Evolutionary conservation across 2,113 vertebrate genomes (phyloP).

Genomic region (Nothoprocta pentlandii): DNA sequence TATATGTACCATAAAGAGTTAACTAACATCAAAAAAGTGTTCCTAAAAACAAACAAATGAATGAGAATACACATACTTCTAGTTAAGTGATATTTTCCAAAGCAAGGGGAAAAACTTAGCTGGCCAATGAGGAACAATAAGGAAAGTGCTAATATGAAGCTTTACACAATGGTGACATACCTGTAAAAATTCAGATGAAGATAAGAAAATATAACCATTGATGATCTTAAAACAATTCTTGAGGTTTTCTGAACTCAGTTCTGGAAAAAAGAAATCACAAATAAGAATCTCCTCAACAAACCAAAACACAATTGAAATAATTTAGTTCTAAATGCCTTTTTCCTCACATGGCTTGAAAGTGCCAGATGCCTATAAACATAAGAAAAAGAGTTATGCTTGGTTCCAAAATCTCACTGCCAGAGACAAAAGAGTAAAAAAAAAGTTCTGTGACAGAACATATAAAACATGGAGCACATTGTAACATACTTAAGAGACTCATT

Average conservation of each 20-base stretch:
- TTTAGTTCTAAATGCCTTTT: background rate
- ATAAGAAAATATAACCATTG: slow-evolving; percentile 93
- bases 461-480: background rate
- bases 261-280: slow-evolving; percentile 77
- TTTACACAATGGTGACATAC: slow-evolving; percentile 75
- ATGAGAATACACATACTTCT: background rate
- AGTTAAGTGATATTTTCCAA: background rate
- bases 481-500: background rate
- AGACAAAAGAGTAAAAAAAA: too few species aligned
- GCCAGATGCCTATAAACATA: background rate
- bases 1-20: background rate
- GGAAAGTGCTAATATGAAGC: background rate
- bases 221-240: slow-evolving; percentile 96
- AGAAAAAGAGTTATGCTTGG: background rate
- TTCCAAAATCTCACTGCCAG: background rate
- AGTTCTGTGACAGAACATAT: background rate
- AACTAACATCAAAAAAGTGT: background rate
- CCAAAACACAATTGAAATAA: background rate
- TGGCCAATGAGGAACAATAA: background rate
- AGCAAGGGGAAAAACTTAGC: background rate
- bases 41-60: background rate
- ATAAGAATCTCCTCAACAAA: background rate
- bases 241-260: slow-evolving; percentile 94
- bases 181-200: slow-evolving; percentile 94
- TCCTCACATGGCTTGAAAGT: background rate